These are phyloP conservation scores for Plagodis pulveraria DNA, from an alignment of 2,888 invertebrate genomes.

Conservation along the genomic window DNA sequence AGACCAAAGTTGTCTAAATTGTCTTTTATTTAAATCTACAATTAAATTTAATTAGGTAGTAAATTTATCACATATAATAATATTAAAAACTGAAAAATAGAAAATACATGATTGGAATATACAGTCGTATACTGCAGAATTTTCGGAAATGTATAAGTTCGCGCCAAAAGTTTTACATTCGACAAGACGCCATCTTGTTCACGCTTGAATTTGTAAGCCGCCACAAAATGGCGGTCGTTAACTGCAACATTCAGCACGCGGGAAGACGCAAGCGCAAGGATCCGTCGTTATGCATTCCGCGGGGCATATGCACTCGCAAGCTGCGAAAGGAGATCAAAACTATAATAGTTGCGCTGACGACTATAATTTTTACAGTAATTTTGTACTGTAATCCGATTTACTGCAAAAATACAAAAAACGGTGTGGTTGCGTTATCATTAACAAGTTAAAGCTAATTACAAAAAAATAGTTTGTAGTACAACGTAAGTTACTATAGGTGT, in stretches of 20 bases:
- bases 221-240: slow-evolving; percentile 50
- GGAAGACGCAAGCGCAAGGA: slow-evolving; percentile 74
- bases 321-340: slow-evolving; percentile 48
- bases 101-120: slow-evolving; percentile 6
- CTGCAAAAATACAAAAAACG: too few species aligned
- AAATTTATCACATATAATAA: slow-evolving; percentile 24
- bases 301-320: slow-evolving; percentile 72
- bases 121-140: slow-evolving; percentile 1
- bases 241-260: slow-evolving; percentile 68
- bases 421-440: too few species aligned
- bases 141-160: neutral
- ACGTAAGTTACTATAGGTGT: too few species aligned
- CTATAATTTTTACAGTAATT: too few species aligned
- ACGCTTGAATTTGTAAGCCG: slow-evolving; percentile 58
- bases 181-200: slow-evolving; percentile 37
- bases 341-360: too few species aligned
- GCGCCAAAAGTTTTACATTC: slow-evolving; percentile 16
- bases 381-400: too few species aligned
- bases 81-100: neutral
- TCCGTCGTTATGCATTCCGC: slow-evolving; percentile 73
- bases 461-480: too few species aligned
- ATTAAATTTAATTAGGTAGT: slow-evolving; percentile 31
- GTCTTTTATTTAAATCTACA: slow-evolving; percentile 32
- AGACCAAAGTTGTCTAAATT: slow-evolving; percentile 33
- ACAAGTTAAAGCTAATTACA: too few species aligned